Evolutionary conservation across 2,113 vertebrate genomes (phyloP), one percentile per base, ranked within the genome.

Genomic region (Chaetodon auriga): DNA sequence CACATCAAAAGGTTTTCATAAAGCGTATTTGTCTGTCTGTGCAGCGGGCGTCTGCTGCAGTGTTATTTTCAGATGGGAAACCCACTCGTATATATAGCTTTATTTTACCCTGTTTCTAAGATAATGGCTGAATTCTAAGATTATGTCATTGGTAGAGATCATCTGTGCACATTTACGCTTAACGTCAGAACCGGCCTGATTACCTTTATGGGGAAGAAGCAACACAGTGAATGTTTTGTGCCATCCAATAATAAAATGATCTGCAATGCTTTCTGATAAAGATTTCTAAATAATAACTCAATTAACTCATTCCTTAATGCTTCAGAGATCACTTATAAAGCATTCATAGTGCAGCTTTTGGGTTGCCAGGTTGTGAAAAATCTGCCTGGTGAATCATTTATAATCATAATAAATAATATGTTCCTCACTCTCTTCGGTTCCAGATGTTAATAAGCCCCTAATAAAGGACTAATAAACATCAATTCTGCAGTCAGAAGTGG

Each of bases 1-100:
- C 60, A 92, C 85, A 92, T 94, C 91, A 92, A 89, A 87, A 75
- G 83, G 35, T 68, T 85, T 78, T 43, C 76, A 68, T 62, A 41
- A 78, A 74, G 53, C 51, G 7, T 73, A 21, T 82, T 80, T 87
- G 76, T 75, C 79, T 82, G 63, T 63, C 45, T 55, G 46, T 62
- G 68, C 36, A 73, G 81, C 45, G 21, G 58, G 2, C 41, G n/a
- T 68, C 4, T 10, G 43, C 13, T 30, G 38, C 60, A 13, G 48
- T 25, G 43, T 55, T 63, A 72, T 78, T 85, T 86, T 83, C 83
- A 74, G 75, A 71, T 49, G 66, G 71, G 62, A 51, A 75, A 81
- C 48, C 72, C 53, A 61, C 54, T 23, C 38, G 19, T 15, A 83
- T 61, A 51, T 83, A 46, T 25, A 53, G 46, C 62, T 86, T 61